Percentiles rank a stretch among this genome's conserved stretches.
Conservation (phyloP, 2,888 invertebrate species). For the Nipponacmea schrenckii region DNA sequence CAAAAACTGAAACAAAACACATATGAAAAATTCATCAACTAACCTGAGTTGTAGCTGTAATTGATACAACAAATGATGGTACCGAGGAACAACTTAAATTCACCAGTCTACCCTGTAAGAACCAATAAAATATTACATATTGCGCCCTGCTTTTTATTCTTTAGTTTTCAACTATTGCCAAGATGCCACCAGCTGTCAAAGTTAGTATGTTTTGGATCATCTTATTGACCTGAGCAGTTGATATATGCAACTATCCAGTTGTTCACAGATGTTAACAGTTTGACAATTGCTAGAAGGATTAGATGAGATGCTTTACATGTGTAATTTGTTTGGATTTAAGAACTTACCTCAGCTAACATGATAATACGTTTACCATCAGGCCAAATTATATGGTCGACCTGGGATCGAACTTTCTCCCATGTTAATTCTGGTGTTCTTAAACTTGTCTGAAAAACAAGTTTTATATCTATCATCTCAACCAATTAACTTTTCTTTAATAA, state of each 20-base stretch:
- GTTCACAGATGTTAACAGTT: neutral
- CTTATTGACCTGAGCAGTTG: no score
- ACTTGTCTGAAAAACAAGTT: conserved; percentile 58
- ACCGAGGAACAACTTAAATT: conserved; percentile 95
- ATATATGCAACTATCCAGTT: neutral
- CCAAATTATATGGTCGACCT: conserved; percentile 99
- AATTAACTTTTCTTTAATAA: no score
- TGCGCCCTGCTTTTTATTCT: no score
- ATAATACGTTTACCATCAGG: conserved; percentile 95
- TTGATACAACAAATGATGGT: conserved; percentile 97
- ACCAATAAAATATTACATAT: neutral
- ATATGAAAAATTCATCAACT: conserved; percentile 13
- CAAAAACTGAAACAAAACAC: no score
- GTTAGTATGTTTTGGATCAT: neutral
- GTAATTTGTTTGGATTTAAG: no score
- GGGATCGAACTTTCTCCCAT: conserved; percentile 97
- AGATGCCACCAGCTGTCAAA: neutral
- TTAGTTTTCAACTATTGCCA: no score
- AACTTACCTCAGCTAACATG: conserved; percentile 81
- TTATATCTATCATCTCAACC: no score
- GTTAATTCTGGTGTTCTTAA: conserved; percentile 91
- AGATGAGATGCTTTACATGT: no score
- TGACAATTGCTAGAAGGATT: neutral
- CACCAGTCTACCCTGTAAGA: conserved; percentile 82
- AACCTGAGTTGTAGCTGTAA: conserved; percentile 93